A percentile compares a stretch with the other conserved stretches of the same genome.
Evolutionary conservation across 2,797 vertebrate genomes (phyloP).

Genomic region (Furcifer pardalis): DNA sequence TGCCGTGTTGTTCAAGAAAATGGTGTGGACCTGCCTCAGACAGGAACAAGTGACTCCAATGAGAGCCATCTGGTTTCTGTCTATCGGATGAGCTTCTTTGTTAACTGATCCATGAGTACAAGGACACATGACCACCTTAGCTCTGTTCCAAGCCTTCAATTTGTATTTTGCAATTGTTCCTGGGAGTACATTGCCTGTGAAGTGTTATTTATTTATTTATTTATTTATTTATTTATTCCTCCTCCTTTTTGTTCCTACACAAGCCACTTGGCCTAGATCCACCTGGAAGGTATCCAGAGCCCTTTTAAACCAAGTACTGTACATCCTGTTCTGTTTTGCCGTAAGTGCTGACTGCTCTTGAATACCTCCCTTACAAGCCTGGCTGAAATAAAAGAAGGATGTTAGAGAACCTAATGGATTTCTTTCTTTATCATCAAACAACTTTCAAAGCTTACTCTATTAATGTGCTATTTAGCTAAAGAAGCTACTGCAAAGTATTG

Average conservation of each 20-base stretch:
- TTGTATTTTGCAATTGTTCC: not conserved
- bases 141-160: not conserved
- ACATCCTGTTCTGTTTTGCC: slow-evolving; percentile 28
- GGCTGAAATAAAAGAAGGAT: slow-evolving; percentile 34
- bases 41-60: not conserved
- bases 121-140: not conserved
- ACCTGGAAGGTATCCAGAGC: slow-evolving; percentile 62
- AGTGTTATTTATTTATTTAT: not conserved
- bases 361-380: slow-evolving; percentile 69
- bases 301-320: slow-evolving; percentile 7
- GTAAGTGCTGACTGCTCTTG: slow-evolving; percentile 52
- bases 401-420: slow-evolving; percentile 4
- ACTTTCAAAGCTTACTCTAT: slow-evolving; percentile 1
- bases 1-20: not conserved
- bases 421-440: slow-evolving; percentile 33
- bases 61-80: not conserved
- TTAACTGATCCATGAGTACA: not conserved
- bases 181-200: not conserved
- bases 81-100: not conserved
- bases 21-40: not conserved
- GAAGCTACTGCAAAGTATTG: slow-evolving; percentile 7
- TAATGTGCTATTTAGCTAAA: slow-evolving; percentile 25
- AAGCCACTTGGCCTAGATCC: not conserved
- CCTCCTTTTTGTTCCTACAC: not conserved
- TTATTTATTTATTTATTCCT: no score